Evolutionary conservation across 2,888 invertebrate species (phyloP).

Genomic region (Eupsilia transversa): DNA sequence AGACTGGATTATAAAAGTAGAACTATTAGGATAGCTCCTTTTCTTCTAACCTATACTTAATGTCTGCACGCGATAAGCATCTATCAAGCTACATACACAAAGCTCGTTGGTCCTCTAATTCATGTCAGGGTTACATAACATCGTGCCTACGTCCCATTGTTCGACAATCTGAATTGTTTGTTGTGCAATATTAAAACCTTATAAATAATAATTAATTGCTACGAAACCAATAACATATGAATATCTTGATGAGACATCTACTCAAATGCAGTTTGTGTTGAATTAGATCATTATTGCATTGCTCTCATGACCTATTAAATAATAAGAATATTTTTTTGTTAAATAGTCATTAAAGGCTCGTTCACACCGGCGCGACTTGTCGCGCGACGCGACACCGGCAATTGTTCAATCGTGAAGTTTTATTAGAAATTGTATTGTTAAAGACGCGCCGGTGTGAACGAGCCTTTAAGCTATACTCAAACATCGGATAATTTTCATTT

Average conservation of each 20-base stretch:
- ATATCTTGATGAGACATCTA: not conserved
- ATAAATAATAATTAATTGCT: not conserved
- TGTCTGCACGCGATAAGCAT: slow-evolving; percentile 13
- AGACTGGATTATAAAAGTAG: not conserved
- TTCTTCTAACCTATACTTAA: not conserved
- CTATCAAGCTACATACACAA: slow-evolving; percentile 12
- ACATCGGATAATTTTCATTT: not conserved
- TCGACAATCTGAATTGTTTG: slow-evolving; percentile 11
- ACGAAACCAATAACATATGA: slow-evolving; percentile 12
- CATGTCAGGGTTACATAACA: slow-evolving; percentile 58
- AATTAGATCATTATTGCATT: not conserved
- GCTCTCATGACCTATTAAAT: not conserved
- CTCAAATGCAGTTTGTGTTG: not conserved
- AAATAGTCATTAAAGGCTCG: no score
- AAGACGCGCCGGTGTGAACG: no score
- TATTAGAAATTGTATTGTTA: no score
- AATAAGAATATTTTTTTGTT: not conserved
- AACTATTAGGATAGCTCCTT: not conserved
- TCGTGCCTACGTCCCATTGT: slow-evolving; percentile 57
- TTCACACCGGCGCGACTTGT: no score
- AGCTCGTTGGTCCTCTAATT: slow-evolving; percentile 21
- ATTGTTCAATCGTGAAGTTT: no score
- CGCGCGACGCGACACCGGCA: no score
- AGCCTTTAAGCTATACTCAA: no score
- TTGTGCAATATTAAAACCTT: slow-evolving; percentile 35